Base-by-base conservation (phyloP, 2,888 invertebrate genomes). In the Agrochola circellaris region DNA sequence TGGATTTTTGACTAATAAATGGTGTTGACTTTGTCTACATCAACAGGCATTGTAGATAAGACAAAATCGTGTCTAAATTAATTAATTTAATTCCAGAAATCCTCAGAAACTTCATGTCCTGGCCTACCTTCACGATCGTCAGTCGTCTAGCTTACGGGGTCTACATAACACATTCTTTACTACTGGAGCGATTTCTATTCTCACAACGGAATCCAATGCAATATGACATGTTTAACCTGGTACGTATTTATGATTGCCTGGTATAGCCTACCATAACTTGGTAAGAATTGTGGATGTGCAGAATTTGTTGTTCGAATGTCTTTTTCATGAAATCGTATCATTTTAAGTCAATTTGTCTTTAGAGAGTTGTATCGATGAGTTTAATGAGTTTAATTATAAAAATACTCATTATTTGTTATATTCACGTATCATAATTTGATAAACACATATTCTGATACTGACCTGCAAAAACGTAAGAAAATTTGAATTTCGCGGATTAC, bases 81-180 rank as follows among this genome's bases (percentile, higher is more conserved):
- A 56, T 60, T 26, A 6, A 15, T 85, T 26, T 13, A 0, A 30
- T 86, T 83, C 0, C 86, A 83, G 83, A 67, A 60, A 30, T 2
- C 0, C n/a, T 83, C 2, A 67, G 86, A 13, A 83, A 77, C 1
- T 23, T 83, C 13, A 85, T 85, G 60, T 38, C 84, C 6, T 87
- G 80, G 76, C 87, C 84, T 2, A 8, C 1, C 7, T 87, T 86
- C 51, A 76, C 81, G 0, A 23, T 87, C 1, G 0, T 54, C 45
- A 85, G 77, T 8, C 87, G 84, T 1, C 60, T 85, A 17, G 87
- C 87, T 0, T 85, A 85, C 4, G 84, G 84, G 0, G 69, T 85
- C 13, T 87, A 86, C n/a, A 84, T 85, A 2, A 84, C 77, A 6
- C 84, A 85, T 65, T 85, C 87, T 0, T 11, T 85, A 2, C 34